These are phyloP conservation scores for Melikaiella ostensackeni DNA, from an alignment of 2,888 invertebrate species.

Conservation along the genomic window DNA sequence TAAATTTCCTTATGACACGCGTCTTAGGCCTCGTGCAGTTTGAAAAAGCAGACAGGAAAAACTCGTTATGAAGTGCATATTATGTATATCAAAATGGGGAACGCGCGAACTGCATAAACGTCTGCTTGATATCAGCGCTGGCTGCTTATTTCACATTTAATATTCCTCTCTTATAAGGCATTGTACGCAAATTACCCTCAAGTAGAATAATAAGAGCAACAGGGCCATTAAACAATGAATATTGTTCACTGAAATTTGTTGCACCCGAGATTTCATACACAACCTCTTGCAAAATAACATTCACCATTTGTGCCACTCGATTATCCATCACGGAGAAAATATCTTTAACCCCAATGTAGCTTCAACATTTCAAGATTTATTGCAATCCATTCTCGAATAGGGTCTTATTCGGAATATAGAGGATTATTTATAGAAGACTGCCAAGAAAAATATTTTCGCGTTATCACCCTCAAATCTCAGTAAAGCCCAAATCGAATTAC, in stretches of 20 bases:
- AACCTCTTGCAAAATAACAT: background rate
- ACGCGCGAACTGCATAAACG: slow-evolving; percentile 13
- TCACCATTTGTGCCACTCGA: background rate
- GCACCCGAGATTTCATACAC: background rate
- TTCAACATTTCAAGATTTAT: background rate
- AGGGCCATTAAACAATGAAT: slow-evolving; percentile 34
- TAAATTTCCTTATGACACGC: slow-evolving; percentile 72
- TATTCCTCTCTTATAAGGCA: slow-evolving; percentile 32
- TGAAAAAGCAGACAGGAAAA: slow-evolving; percentile 9
- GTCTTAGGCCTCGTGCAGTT: slow-evolving; percentile 36
- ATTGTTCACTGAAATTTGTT: slow-evolving; percentile 26
- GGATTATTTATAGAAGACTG: background rate
- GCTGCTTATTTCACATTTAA: slow-evolving; percentile 24
- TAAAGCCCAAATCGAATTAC: slow-evolving; percentile 63
- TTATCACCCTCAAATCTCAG: slow-evolving; percentile 63
- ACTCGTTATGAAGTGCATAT: slow-evolving; percentile 5
- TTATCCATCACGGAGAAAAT: background rate
- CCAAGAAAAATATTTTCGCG: slow-evolving; percentile 32
- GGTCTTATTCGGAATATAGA: background rate
- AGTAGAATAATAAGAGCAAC: slow-evolving; percentile 16
- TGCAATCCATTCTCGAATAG: background rate
- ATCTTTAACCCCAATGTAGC: background rate
- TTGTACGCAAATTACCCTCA: slow-evolving; percentile 25
- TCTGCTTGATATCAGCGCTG: slow-evolving; percentile 19
- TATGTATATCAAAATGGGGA: slow-evolving; percentile 28